These are phyloP conservation scores for Erythrolamprus reginae DNA, from an alignment of 2,113 vertebrate genomes.

Conservation along the genomic window DNA sequence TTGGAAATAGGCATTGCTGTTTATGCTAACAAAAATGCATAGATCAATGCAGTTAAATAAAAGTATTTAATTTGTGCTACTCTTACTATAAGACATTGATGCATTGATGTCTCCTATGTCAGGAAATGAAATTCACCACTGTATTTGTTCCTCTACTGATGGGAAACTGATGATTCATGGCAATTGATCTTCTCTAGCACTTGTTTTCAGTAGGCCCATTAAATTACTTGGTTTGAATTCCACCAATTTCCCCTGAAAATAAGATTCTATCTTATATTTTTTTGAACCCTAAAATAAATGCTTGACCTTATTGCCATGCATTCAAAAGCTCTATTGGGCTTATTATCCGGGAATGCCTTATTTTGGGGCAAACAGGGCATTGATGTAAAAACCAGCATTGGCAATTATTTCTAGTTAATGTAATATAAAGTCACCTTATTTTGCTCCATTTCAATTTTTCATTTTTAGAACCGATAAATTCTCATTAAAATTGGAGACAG, in stretches of 20 bases:
- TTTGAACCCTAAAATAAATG: too few relatives aligned
- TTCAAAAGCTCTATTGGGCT: too few relatives aligned
- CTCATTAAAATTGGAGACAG: neutral
- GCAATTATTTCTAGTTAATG: neutral
- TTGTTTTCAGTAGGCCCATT: neutral
- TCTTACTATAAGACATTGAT: neutral
- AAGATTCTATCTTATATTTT: too few relatives aligned
- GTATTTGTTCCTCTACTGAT: neutral
- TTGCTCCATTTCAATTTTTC: neutral
- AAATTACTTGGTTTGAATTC: neutral
- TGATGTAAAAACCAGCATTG: neutral
- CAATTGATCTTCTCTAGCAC: neutral
- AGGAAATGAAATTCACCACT: neutral
- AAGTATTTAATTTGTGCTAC: neutral
- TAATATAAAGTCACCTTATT: neutral
- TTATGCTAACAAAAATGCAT: neutral
- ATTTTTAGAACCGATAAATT: neutral
- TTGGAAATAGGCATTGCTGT: neutral
- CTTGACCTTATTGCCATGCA: too few relatives aligned
- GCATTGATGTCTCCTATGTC: neutral
- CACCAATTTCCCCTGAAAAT: neutral
- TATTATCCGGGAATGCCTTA: too few relatives aligned
- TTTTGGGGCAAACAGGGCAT: too few relatives aligned
- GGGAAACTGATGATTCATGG: neutral
- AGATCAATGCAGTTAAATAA: neutral